A percentile compares a stretch with the other conserved stretches of the same genome.
Evolutionary conservation across 1,140 invertebrate genomes (phyloP).

Genomic region (Yoshiicerus persimilis): DNA sequence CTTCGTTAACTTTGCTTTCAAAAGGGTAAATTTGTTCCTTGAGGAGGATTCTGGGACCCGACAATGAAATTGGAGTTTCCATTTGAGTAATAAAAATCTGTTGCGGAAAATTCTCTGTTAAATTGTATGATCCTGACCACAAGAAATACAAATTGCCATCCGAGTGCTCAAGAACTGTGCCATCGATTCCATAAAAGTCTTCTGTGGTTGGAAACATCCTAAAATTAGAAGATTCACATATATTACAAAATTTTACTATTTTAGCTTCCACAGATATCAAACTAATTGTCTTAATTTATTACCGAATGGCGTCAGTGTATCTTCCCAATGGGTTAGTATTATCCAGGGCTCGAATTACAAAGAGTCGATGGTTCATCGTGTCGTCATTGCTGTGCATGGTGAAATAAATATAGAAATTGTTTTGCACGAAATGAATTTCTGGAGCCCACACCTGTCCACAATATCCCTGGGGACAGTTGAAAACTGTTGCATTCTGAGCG

Average conservation of each 20-base stretch:
- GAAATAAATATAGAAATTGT: slow-evolving; percentile 43
- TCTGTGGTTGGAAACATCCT: slow-evolving; percentile 27
- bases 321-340: slow-evolving; percentile 36
- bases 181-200: slow-evolving; percentile 47
- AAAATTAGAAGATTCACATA: too few species aligned
- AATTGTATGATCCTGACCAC: slow-evolving; percentile 44
- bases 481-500: slow-evolving; percentile 27
- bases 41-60: too few species aligned
- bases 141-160: slow-evolving; percentile 42
- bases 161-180: slow-evolving; percentile 38
- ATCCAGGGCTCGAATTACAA: slow-evolving; percentile 27
- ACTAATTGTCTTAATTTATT: too few species aligned
- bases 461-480: not conserved
- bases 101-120: slow-evolving; percentile 41
- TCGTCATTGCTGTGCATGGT: slow-evolving; percentile 35
- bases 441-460: slow-evolving; percentile 38
- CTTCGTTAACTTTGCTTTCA: slow-evolving; percentile 29
- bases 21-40: too few species aligned
- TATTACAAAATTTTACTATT: too few species aligned
- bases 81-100: slow-evolving; percentile 39
- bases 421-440: slow-evolving; percentile 37
- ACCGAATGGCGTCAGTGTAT: slow-evolving; percentile 25
- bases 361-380: slow-evolving; percentile 47
- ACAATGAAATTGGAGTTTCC: slow-evolving; percentile 37
- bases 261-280: too few species aligned